Evolutionary conservation across 2,797 vertebrate genomes (phyloP), one percentile per base, ranked within the genome.

Genomic region (Aulostomus chinensis): DNA sequence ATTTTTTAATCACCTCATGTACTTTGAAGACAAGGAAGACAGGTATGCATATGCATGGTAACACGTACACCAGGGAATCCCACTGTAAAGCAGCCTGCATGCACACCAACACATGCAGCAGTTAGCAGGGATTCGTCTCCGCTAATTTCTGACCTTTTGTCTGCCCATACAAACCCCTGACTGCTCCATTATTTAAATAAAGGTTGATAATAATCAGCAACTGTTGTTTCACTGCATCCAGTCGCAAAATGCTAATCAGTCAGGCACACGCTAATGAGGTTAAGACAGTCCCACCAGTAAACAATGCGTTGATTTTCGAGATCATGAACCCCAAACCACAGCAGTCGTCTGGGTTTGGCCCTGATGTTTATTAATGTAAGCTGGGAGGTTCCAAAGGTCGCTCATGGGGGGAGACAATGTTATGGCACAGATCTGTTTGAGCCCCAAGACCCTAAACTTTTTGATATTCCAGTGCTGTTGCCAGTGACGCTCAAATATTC

Each of bases 171-270:
- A 55, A 75, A 64, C 36, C 65, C 49, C 51, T 8, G 32, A 42
- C 61, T 57, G 67, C 68, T 59, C 71, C 67, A 40, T 78, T 70
- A 80, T 73, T 68, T 58, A 70, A 73, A 67, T 71, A 67, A 71
- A 73, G 38, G 57, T 36, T 29, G 79, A 82, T 80, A 82, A 77
- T 38, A 49, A 82, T 82, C 75, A 49, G 77, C 78, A 69, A 73
- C 78, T 77, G 74, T 50, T 66, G 51, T 75, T 74, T 66, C 31
- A 51, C 47, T 49, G 52, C 42, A 41, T 68, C 59, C 70, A 10
- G 12, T 70, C 79, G 76, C 52, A 41, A 46, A 45, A 73, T 64
- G 68, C 73, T 75, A 77, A 82, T 80, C 55, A 75, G 64, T 42
- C 56, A 55, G 57, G 31, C 57, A 1, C 22, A 24, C 15, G 58